Evolutionary conservation across 1,140 invertebrate species (phyloP), one percentile per base, ranked within the genome.

Genomic region (Matsumurasca onukii): DNA sequence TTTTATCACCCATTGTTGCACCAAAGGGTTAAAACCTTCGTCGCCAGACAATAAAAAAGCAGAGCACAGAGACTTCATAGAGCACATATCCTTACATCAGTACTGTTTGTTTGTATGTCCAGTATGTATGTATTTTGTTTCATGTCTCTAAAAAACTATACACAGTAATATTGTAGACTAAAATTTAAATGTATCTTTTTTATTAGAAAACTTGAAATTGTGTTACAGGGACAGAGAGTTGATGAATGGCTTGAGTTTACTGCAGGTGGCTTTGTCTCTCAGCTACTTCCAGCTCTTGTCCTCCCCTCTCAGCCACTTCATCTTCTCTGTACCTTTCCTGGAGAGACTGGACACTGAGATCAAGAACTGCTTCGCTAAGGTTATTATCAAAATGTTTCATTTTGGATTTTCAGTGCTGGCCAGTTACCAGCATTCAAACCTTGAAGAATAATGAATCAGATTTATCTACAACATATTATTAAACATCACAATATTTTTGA

Each of bases 271-370:
- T 12, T 48, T 78, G 13, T 70, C 73, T n/a, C 66, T 80, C 5
- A 71, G 71, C 39, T 76, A 73, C 63, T 75, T 72, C 57, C 59
- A 73, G 31, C 34, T 39, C 3, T 64, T 80, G 27, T 51, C 73
- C 3, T 29, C 52, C n/a, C 67, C 74, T 22, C 59, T 78, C 31
- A 68, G 76, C 31, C 55, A 75, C 20, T 68, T 75, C 34, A 73
- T 80, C 45, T 80, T 79, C 68, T 75, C 71, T 31, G 73, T 78
- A 12, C 65, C 73, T 9, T 79, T 79, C 66, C 71, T 79, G 25
- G 77, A 78, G 49, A 61, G 72, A 57, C 57, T 79, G 17, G 78
- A 79, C 52, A 68, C 73, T 45, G 76, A 78, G 66, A 69, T 78
- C 24, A 65, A 70, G 30, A 51, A 70, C 52, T 72, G 72, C 39